These are phyloP conservation scores for Meganola albula DNA, from an alignment of 2,888 invertebrate genomes.

Conservation along the genomic window DNA sequence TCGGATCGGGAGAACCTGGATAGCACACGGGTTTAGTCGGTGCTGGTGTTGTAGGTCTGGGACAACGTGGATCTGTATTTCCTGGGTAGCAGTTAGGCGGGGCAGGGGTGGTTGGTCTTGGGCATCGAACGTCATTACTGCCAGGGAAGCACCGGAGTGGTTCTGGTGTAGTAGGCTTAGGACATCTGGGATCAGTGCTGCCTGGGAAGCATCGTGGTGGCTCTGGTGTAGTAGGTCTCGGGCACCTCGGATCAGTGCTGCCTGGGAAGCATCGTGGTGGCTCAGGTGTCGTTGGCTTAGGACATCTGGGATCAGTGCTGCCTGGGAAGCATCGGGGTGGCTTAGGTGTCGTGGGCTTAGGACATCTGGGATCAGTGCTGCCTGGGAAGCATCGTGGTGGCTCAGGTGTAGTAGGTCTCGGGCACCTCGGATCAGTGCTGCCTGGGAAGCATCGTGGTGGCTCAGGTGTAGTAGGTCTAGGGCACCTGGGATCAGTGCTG, in stretches of 20 bases:
- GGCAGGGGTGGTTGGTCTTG: slow-evolving; percentile 30
- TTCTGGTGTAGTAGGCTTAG: slow-evolving; percentile 20
- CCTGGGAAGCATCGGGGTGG: slow-evolving; percentile 41
- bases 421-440: slow-evolving; percentile 25
- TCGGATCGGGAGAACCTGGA: slow-evolving; percentile 9
- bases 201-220: slow-evolving; percentile 9
- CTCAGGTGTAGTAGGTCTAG: slow-evolving; percentile 17
- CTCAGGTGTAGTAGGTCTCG: slow-evolving; percentile 29
- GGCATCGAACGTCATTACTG: slow-evolving; percentile 31
- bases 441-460: slow-evolving; percentile 12
- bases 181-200: not conserved
- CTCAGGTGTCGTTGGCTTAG: slow-evolving; percentile 38
- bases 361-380: slow-evolving; percentile 6
- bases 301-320: slow-evolving; percentile 41
- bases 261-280: slow-evolving; percentile 32
- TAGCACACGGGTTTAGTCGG: slow-evolving; percentile 15
- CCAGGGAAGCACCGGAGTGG: slow-evolving; percentile 30
- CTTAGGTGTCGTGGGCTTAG: slow-evolving; percentile 10
- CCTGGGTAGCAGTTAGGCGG: slow-evolving; percentile 29
- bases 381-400: slow-evolving; percentile 33
- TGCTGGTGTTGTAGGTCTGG: slow-evolving; percentile 20
- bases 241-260: slow-evolving; percentile 32
- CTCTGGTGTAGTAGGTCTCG: slow-evolving; percentile 30
- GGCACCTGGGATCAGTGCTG: slow-evolving; percentile 38
- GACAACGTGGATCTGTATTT: slow-evolving; percentile 29